phyloP scores from a whole-genome alignment of 2,797 vertebrate genomes.

The Eremophila alpestris region DNA sequence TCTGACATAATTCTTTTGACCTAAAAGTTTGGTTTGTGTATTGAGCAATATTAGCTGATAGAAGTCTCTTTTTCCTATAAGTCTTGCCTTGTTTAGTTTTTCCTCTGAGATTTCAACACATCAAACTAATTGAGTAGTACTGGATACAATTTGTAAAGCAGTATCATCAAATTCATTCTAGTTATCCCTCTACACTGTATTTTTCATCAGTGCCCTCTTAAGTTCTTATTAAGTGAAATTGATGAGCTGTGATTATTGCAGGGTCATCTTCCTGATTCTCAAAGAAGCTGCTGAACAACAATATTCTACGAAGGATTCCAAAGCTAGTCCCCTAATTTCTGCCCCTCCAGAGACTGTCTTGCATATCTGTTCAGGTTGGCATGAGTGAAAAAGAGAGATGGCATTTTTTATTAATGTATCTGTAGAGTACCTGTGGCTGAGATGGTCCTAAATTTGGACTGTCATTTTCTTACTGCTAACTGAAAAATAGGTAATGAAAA shows the following conservation, averaged over 20 bases:
- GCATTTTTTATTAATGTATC: not conserved
- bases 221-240: conserved; percentile 43
- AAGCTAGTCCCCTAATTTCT: conserved; percentile 24
- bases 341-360: not conserved
- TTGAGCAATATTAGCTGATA: not conserved
- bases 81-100: not conserved
- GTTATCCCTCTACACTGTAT: not conserved
- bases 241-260: conserved; percentile 27
- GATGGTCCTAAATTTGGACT: not conserved
- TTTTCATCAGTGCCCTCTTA: conserved; percentile 10
- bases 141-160: not conserved
- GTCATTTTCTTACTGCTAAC: not conserved
- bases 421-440: not conserved
- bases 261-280: not conserved
- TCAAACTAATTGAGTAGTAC: not conserved
- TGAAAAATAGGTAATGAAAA: not conserved
- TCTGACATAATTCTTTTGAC: not conserved
- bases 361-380: conserved; percentile 9
- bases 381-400: conserved; percentile 23
- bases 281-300: conserved; percentile 15
- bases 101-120: not conserved
- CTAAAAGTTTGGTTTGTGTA: not conserved
- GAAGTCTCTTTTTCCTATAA: not conserved
- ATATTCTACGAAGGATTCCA: conserved; percentile 18
- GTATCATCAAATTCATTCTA: not conserved